Evolutionary conservation across 2,113 vertebrate genomes (phyloP), one percentile per base, ranked within the genome.

Genomic region (Tragelaphus strepsiceros): DNA sequence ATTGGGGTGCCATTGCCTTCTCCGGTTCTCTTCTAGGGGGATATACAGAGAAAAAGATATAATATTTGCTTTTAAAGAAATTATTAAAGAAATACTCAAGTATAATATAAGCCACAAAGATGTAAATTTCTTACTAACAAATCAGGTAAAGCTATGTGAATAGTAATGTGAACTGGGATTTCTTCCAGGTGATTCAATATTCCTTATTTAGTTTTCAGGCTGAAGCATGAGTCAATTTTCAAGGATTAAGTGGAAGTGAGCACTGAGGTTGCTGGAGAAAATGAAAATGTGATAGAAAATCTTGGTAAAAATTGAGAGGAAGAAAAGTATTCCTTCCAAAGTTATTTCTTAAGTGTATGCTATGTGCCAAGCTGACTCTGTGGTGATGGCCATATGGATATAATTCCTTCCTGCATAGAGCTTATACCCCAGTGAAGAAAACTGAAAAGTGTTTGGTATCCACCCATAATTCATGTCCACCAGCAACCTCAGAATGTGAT

Each of bases 31-130:
- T 77, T 93, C 26, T 46, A 35, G 19, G 12, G 67, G 30, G 16
- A 61, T 80, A 58, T 32, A 91, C 67, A 54, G 10, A 17, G 35
- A 51, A 71, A 94, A 88, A 35, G 26, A 59, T 71, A 64, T 39
- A 92, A 49, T 91, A 24, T 6, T 89, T 96, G 32, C 49, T 90
- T 3, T 92, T 87, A 82, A 94, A 97, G 24, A 94, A 84, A 80
- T 91, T 56, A 77, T 78, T 61, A 87, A 93, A 77, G 17, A 92
- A 90, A 91, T 58, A 85, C 2, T 71, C 26, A 97, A 94, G 6
- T 78, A 59, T 56, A 58, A 83, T 35, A 39, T 35, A 94, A 94
- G 32, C 9, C 74, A 46, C 4, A 82, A 90, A 74, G 54, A 62
- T 77, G 80, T 6, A 61, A 28, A 77, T 78, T 74, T 62, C 28